Conservation (phyloP, 2,888 invertebrate species). For the Drosophila recens region DNA sequence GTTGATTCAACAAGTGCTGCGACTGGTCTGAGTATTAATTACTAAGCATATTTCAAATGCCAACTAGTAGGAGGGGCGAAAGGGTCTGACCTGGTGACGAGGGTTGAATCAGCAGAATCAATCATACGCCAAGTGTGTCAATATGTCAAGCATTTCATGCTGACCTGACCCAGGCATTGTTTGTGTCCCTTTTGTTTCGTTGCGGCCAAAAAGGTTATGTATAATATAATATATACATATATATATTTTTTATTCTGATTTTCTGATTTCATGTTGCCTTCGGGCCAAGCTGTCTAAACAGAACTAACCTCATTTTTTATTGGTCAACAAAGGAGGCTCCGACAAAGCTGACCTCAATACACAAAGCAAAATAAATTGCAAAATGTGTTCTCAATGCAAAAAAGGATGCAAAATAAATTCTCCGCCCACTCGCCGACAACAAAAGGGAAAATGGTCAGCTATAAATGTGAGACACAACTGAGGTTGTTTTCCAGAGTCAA, state of each 20-base stretch:
- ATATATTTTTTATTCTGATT: constrained; percentile 17
- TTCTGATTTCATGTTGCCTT: constrained; percentile 18
- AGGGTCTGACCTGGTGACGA: constrained; percentile 17
- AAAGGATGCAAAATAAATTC: constrained; percentile 75
- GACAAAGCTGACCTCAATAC: constrained; percentile 73
- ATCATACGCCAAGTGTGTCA: constrained; percentile 76
- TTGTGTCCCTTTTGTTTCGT: constrained; percentile 38
- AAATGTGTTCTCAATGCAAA: constrained; percentile 70
- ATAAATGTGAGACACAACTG: constrained; percentile 25
- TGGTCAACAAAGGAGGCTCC: constrained; percentile 59
- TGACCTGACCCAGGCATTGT: constrained; percentile 48
- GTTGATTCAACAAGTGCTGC: constrained; percentile 66
- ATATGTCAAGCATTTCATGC: constrained; percentile 72
- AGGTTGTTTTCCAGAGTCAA: constrained; percentile 16
- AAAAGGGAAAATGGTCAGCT: constrained; percentile 42
- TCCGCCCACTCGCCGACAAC: constrained; percentile 30
- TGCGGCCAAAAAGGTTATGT: constrained; percentile 45
- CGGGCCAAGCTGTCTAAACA: constrained; percentile 70
- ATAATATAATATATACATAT: constrained; percentile 30
- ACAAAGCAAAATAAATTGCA: constrained; percentile 75
- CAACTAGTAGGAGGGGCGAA: constrained; percentile 1
- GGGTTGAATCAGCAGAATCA: constrained; percentile 57
- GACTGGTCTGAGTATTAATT: constrained; percentile 44
- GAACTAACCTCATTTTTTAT: constrained; percentile 73
- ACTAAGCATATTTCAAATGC: constrained; percentile 25